Percentiles rank a stretch among this genome's conserved stretches.
phyloP scores from a whole-genome alignment of 1,140 invertebrate species.

The Dendrolimus punctatus region DNA sequence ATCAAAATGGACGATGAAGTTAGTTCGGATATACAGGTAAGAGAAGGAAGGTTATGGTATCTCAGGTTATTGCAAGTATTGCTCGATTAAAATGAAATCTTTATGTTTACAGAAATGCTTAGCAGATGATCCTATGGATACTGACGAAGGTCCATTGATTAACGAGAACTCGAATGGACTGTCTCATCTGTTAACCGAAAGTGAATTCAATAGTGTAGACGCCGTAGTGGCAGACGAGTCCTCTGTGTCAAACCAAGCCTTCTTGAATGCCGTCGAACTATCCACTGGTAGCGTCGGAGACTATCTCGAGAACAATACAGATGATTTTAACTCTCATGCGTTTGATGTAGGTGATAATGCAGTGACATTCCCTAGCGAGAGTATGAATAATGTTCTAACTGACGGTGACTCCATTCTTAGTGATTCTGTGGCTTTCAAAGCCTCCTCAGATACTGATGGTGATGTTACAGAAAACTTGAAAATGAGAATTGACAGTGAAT shows the following conservation, averaged over 20 bases:
- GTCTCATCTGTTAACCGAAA: constrained; percentile 57
- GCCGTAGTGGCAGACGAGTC: constrained; percentile 51
- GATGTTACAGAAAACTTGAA: constrained; percentile 27
- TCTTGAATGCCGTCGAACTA: constrained; percentile 58
- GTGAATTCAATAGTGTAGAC: constrained; percentile 61
- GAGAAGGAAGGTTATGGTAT: constrained; percentile 31
- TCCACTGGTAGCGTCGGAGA: constrained; percentile 56
- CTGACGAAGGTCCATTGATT: constrained; percentile 56
- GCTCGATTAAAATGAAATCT: background rate
- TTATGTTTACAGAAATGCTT: constrained; percentile 44
- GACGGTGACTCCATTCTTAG: constrained; percentile 52
- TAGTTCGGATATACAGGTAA: constrained; percentile 53
- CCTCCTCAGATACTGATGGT: constrained; percentile 36
- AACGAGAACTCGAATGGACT: constrained; percentile 62
- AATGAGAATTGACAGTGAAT: constrained; percentile 20
- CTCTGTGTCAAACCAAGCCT: constrained; percentile 57
- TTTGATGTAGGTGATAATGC: constrained; percentile 64
- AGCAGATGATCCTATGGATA: constrained; percentile 52
- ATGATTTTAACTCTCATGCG: constrained; percentile 47
- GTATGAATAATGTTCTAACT: constrained; percentile 47
- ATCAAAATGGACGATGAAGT: constrained; percentile 53
- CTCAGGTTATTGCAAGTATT: background rate
- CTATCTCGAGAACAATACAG: constrained; percentile 52
- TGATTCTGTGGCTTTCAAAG: constrained; percentile 30
- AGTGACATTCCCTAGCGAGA: constrained; percentile 52